Percentiles rank a stretch among this genome's conserved stretches.
Conservation (phyloP, 1,140 invertebrate genomes). For the Drosophila melanica region DNA sequence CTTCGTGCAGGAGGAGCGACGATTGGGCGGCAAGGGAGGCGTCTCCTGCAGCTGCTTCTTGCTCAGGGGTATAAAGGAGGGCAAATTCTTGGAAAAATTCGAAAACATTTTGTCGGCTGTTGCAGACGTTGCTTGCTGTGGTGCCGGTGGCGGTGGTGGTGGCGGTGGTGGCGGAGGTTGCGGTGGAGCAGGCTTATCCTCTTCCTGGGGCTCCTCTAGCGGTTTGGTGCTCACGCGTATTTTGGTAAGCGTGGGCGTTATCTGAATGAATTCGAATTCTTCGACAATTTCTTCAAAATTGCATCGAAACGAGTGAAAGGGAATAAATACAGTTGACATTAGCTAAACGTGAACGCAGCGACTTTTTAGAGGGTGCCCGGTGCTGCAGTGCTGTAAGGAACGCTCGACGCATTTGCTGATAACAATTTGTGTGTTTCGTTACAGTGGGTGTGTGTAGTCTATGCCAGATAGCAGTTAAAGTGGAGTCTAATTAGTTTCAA, state of each 20-base stretch:
- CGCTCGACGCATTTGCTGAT: slow-evolving; percentile 22
- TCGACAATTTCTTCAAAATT: slow-evolving; percentile 62
- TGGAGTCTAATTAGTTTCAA: slow-evolving; percentile 1
- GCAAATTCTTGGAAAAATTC: slow-evolving; percentile 84
- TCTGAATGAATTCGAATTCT: slow-evolving; percentile 90
- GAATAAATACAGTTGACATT: slow-evolving; percentile 31
- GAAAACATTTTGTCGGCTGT: slow-evolving; percentile 82
- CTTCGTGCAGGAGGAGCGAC: slow-evolving; percentile 90
- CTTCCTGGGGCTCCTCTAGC: slow-evolving; percentile 44
- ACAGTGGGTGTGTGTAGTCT: slow-evolving; percentile 21
- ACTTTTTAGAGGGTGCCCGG: slow-evolving; percentile 31
- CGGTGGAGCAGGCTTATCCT: slow-evolving; percentile 6
- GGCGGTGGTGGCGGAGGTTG: slow-evolving; percentile 36
- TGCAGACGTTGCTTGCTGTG: not conserved
- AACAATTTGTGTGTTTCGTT: slow-evolving; percentile 54
- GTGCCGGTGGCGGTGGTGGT: slow-evolving; percentile 16
- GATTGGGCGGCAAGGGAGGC: slow-evolving; percentile 67
- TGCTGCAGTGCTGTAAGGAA: slow-evolving; percentile 29
- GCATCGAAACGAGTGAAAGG: slow-evolving; percentile 7
- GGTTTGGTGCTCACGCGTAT: slow-evolving; percentile 90
- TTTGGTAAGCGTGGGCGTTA: slow-evolving; percentile 90
- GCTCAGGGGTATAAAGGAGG: slow-evolving; percentile 84
- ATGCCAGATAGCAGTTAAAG: slow-evolving; percentile 1
- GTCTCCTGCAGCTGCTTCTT: slow-evolving; percentile 62
- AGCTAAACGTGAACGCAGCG: slow-evolving; percentile 15